A percentile compares a stretch with the other conserved stretches of the same genome.
These are phyloP conservation scores for Drosophila greeni DNA, from an alignment of 2,888 invertebrate species.

Conservation along the genomic window DNA sequence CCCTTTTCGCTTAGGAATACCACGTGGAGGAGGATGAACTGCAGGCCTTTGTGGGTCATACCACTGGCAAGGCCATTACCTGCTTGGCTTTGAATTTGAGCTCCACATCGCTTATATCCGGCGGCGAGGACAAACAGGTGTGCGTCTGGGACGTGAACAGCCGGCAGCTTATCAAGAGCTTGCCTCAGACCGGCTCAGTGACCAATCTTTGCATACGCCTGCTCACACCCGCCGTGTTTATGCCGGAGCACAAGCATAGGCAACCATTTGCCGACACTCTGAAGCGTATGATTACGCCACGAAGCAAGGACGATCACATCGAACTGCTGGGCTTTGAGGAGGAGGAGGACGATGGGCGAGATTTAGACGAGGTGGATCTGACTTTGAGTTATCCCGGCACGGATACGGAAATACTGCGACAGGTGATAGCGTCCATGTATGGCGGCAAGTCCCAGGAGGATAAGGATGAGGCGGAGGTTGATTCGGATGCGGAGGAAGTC, in stretches of 20 bases:
- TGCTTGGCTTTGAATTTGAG: constrained; percentile 86
- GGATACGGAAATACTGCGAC: constrained; percentile 3
- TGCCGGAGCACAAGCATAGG: constrained; percentile 81
- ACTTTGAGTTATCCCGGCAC: constrained; percentile 3
- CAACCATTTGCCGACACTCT: constrained; percentile 82
- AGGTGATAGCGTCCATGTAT: constrained; percentile 3
- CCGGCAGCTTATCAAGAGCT: constrained; percentile 84
- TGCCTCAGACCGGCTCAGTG: constrained; percentile 86
- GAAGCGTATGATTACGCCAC: constrained; percentile 82
- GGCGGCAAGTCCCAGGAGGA: background rate
- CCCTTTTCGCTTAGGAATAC: constrained; percentile 79
- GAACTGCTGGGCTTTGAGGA: constrained; percentile 76
- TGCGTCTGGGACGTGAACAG: constrained; percentile 90
- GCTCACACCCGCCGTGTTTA: constrained; percentile 82
- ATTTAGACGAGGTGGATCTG: background rate
- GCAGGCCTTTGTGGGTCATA: constrained; percentile 84
- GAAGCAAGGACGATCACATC: constrained; percentile 73
- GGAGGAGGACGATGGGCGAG: background rate
- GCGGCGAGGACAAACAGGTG: constrained; percentile 86
- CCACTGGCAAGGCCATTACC: constrained; percentile 81
- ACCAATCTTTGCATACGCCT: constrained; percentile 85
- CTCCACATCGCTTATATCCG: constrained; percentile 86
- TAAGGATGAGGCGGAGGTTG: constrained; percentile 1
- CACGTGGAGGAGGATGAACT: constrained; percentile 81
- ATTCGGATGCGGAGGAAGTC: background rate